A percentile compares a stretch with the other conserved stretches of the same genome.
Evolutionary conservation across 2,888 invertebrate species (phyloP).

Genomic region (Miltochrista miniata): DNA sequence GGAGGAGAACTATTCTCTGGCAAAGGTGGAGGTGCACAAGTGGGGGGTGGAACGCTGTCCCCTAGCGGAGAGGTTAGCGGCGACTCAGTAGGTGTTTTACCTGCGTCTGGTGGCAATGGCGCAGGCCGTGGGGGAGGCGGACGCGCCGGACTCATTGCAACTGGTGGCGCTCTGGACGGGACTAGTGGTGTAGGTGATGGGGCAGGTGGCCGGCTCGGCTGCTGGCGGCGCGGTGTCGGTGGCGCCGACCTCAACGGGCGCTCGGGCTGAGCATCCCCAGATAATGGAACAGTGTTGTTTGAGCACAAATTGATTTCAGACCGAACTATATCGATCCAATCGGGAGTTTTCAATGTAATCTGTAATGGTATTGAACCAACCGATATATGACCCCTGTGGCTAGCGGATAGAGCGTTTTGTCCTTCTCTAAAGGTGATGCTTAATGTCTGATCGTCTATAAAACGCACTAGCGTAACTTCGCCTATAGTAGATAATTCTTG

Average conservation of each 20-base stretch:
- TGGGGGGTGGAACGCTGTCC: conserved; percentile 85
- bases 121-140: conserved; percentile 85
- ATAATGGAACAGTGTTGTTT: conserved; percentile 92
- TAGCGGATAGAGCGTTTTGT: conserved; percentile 91
- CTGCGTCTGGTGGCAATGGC: conserved; percentile 79
- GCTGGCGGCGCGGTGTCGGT: conserved; percentile 77
- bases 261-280: conserved; percentile 68
- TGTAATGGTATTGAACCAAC: conserved; percentile 87
- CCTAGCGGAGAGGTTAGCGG: conserved; percentile 75
- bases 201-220: conserved; percentile 85
- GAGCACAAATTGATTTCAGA: conserved; percentile 93
- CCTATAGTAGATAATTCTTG: conserved; percentile 93
- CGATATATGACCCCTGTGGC: conserved; percentile 81
- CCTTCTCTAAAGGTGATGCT: conserved; percentile 97
- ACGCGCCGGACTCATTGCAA: conserved; percentile 76
- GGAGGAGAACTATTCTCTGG: conserved; percentile 62
- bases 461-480: conserved; percentile 95
- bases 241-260: conserved; percentile 73
- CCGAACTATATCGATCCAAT: conserved; percentile 93
- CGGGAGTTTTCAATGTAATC: conserved; percentile 90
- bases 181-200: conserved; percentile 80
- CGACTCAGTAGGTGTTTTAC: conserved; percentile 61
- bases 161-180: conserved; percentile 72
- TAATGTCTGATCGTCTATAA: conserved; percentile 91
- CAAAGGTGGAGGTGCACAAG: conserved; percentile 85